Base-by-base conservation (phyloP, 2,797 vertebrate genomes). In the Eospalax fontanierii region DNA sequence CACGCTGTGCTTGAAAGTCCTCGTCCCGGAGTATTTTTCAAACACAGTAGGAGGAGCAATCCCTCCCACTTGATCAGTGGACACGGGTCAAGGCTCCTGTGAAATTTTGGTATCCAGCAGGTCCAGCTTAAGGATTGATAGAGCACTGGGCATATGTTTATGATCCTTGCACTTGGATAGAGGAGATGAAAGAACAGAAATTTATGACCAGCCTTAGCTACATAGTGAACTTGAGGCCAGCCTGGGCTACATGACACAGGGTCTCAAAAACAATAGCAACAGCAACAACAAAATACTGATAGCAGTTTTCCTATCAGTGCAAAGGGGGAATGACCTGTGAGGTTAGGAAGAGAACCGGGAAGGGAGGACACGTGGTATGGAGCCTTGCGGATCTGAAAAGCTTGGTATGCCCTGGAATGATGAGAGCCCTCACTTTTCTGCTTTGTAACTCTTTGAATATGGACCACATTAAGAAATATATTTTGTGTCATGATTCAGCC, bases 401-500 rank as follows among this genome's bases (percentile, higher is more conserved):
- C 43, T 93, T 79, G 22, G 46, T 83, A 24, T 21, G 40, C 11
- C 38, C 16, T 12, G 1, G 19, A 50, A 4, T 86, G 19, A 89
- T 63, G 79, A 82, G 54, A 91, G 54, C 33, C 74, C 50, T 70
- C 66, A 18, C 9, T 50, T 66, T 84, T 38, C 28, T 50, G 35
- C 83, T 63, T n/a, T 94, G n/a, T n/a, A 35, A 30, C 38, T 61
- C 63, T 75, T 46, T 40, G 2, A 63, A 76, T 35, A 61, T n/a
- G 12, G 94, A 43, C 54, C 46, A 66, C 46, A 46, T 79, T 93
- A 88, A 95, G 79, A 89, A 93, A 71, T 89, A 38, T 6, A 50
- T 76, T 94, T 91, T 71, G 19, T 4, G 5, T 70, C 6, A 79
- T 40, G 57, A 24, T 89, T 89, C 87, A 94, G 6, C 61, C 54